phyloP scores from a whole-genome alignment of 2,888 invertebrate species.

The Helobdella robusta region DNA sequence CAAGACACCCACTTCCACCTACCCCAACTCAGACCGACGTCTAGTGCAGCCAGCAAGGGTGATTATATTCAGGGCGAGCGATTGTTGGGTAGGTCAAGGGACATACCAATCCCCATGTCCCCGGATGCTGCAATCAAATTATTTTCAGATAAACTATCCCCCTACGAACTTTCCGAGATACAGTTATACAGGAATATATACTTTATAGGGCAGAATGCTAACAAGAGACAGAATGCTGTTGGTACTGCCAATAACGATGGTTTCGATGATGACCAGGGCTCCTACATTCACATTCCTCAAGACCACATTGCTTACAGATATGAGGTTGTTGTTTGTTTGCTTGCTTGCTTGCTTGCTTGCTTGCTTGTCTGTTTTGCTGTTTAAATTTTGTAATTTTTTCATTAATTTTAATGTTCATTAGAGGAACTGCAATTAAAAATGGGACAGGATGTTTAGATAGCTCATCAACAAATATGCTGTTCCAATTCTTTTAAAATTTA shows the following conservation, averaged over 20 bases:
- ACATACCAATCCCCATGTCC: conserved; percentile 42
- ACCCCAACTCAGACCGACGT: conserved; percentile 21
- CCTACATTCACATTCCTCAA: conserved; percentile 87
- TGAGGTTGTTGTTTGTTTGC: conserved; percentile 44
- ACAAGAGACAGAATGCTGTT: conserved; percentile 66
- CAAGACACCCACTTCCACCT: conserved; percentile 19
- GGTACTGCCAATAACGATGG: conserved; percentile 30
- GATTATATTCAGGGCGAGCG: background rate
- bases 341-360: background rate
- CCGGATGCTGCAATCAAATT: conserved; percentile 57
- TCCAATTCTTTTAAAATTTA: too few species aligned
- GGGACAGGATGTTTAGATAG: too few species aligned
- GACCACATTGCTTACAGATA: conserved; percentile 85
- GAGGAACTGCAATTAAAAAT: too few species aligned
- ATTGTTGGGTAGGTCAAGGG: background rate
- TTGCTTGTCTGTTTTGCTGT: too few species aligned
- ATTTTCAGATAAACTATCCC: conserved; percentile 68
- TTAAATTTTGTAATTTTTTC: too few species aligned
- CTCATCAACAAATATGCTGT: too few species aligned
- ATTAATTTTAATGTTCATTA: too few species aligned
- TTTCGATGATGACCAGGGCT: conserved; percentile 69
- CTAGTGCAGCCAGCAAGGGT: conserved; percentile 26
- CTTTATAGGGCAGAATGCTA: conserved; percentile 87
- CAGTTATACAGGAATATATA: conserved; percentile 76
- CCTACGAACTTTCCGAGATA: conserved; percentile 93